Percentiles rank a stretch among this genome's conserved stretches.
Evolutionary conservation across 2,113 vertebrate genomes (phyloP).

Genomic region (Centrocercus urophasianus): DNA sequence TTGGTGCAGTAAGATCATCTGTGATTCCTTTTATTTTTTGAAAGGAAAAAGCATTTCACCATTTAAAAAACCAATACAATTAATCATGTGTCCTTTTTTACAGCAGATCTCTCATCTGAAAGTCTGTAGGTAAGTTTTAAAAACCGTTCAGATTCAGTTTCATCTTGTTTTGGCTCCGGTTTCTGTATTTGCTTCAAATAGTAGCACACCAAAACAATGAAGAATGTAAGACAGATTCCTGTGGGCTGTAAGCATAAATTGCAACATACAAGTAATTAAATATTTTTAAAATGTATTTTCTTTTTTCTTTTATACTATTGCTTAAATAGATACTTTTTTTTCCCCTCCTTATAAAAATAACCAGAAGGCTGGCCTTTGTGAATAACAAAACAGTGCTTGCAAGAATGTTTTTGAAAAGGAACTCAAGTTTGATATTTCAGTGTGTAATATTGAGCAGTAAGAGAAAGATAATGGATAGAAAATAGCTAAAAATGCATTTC

Average conservation of each 20-base stretch:
- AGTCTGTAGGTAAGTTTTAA: conserved; percentile 75
- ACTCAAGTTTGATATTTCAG: background rate
- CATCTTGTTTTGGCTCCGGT: conserved; percentile 34
- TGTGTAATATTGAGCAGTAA: background rate
- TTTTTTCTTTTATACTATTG: background rate
- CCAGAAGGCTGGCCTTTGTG: background rate
- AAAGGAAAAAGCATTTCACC: background rate
- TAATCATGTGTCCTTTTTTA: conserved; percentile 20
- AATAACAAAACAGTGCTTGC: background rate
- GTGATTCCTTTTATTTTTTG: background rate
- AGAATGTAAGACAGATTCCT: conserved; percentile 20
- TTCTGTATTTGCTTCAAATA: conserved; percentile 36
- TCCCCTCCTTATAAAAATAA: background rate
- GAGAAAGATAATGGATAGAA: background rate
- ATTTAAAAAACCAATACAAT: background rate
- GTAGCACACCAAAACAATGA: conserved; percentile 9
- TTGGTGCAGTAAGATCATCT: background rate
- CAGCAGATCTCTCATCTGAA: conserved; percentile 81
- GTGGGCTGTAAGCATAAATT: background rate
- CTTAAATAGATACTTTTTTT: background rate
- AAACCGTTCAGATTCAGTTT: conserved; percentile 2
- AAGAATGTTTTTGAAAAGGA: background rate
- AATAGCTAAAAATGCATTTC: background rate
- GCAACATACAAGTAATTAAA: conserved; percentile 13
- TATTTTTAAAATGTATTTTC: background rate